Evolutionary conservation across 2,888 invertebrate species (phyloP).

Genomic region (Blera fallax): DNA sequence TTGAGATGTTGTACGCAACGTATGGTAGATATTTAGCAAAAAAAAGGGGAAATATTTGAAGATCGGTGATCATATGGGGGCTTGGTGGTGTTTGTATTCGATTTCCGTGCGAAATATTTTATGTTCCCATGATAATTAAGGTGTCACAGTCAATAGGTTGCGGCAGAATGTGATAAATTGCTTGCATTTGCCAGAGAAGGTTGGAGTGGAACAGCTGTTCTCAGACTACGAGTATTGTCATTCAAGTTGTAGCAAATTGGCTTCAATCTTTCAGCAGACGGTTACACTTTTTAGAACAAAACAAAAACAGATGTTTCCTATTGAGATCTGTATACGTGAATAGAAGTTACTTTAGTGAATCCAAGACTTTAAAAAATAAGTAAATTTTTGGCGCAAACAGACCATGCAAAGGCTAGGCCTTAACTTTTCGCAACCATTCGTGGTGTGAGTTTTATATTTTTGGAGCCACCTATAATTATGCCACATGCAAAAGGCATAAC

Average conservation of each 20-base stretch:
- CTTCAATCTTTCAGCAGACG: too few species aligned
- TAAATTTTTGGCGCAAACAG: too few species aligned
- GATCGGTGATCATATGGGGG: background rate
- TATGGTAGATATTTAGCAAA: conserved; percentile 21
- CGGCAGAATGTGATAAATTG: background rate
- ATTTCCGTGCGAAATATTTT: background rate
- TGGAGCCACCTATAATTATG: too few species aligned
- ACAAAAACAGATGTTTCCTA: too few species aligned
- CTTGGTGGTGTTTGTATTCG: background rate
- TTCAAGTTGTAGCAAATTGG: background rate
- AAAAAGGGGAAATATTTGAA: conserved; percentile 17
- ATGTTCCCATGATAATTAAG: background rate
- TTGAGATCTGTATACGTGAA: too few species aligned
- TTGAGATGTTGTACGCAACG: conserved; percentile 40
- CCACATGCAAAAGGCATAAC: too few species aligned
- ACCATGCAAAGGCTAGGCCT: too few species aligned
- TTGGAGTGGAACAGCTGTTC: background rate
- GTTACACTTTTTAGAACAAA: too few species aligned
- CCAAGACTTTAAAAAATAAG: too few species aligned
- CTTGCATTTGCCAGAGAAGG: background rate
- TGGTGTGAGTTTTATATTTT: too few species aligned
- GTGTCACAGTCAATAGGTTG: background rate
- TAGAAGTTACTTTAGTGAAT: too few species aligned
- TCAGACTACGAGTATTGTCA: background rate
- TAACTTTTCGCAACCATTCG: too few species aligned